A percentile compares a stretch with the other conserved stretches of the same genome.
Evolutionary conservation across 2,888 invertebrate species (phyloP).

Genomic region (Pristionchus arcanus): DNA sequence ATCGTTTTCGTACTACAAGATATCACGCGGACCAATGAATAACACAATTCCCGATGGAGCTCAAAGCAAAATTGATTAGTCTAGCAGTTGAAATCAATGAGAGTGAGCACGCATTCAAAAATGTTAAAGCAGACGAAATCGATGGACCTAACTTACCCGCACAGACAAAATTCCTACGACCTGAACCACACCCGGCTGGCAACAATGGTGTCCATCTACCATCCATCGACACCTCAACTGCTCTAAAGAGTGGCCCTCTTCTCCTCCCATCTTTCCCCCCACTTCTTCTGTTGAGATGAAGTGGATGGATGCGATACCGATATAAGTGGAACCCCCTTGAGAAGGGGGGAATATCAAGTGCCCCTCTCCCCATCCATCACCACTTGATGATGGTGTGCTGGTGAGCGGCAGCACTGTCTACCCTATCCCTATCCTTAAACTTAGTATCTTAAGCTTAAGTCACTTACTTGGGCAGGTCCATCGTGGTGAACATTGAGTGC

Average conservation of each 20-base stretch:
- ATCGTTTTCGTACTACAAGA: no score
- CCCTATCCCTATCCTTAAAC: neutral
- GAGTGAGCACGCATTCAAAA: no score
- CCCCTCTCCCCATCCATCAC: neutral
- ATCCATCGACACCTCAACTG: neutral
- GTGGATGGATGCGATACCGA: slow-evolving; percentile 26
- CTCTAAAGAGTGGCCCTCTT: slow-evolving; percentile 28
- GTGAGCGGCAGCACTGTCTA: neutral
- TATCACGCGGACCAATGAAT: no score
- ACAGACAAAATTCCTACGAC: neutral
- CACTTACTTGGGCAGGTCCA: slow-evolving; percentile 31
- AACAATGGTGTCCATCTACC: neutral
- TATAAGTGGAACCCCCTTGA: slow-evolving; percentile 53
- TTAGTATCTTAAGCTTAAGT: neutral
- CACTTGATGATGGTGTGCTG: neutral
- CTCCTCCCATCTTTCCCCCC: neutral
- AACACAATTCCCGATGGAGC: no score
- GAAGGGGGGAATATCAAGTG: slow-evolving; percentile 32
- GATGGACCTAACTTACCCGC: no score
- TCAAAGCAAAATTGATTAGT: no score
- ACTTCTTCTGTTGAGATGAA: slow-evolving; percentile 20
- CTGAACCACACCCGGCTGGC: neutral
- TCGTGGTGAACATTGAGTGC: slow-evolving; percentile 42
- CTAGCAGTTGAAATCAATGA: no score
- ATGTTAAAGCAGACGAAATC: no score